Base-by-base conservation (phyloP, 2,113 vertebrate genomes). In the Chroicocephalus ridibundus region DNA sequence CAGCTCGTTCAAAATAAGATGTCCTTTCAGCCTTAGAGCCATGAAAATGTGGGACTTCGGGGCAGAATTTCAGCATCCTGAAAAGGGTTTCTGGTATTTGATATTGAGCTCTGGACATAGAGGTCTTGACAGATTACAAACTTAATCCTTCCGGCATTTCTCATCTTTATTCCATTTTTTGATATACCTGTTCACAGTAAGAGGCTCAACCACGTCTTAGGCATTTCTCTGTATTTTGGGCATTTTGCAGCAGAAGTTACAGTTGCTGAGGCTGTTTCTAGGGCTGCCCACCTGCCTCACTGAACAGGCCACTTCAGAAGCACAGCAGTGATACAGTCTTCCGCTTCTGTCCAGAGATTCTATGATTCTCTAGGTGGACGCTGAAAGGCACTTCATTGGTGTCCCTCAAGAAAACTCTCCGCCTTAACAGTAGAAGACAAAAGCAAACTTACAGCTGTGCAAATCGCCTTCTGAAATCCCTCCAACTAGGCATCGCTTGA, bases 121-220 rank as follows among this genome's bases (percentile, higher is more conserved):
- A 21, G 32, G 44, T 64, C 15, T 19, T 64, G 57, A 27, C 49
- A 34, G 27, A n/a, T 61, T 10, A 31, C n/a, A 57, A 7, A 38
- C 13, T 36, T 57, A 57, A 64, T 64, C 49, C 36, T 65, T 32
- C 38, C 14, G n/a, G 62, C 42, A 32, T 64, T 76, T 36, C 26
- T 66, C 14, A 17, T 25, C 46, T 42, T 75, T 27, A 17, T 51
- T 10, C 13, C 13, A 5, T 24, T 76, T 31, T 32, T 62, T 17
- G 38, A 20, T 38, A 3, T 4, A 19, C 10, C n/a, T 51, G 15
- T 6, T 86, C 40, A 38, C 32, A 42, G 40, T 4, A 1, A 51
- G 70, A 55, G 42, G 36, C 71, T 57, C 36, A 26, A 8, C 24
- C 13, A 0, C 1, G 0, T 10, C 26, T 34, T 31, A 9, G 36